phyloP scores from a whole-genome alignment of 2,888 invertebrate genomes.

The Catocala sponsa region DNA sequence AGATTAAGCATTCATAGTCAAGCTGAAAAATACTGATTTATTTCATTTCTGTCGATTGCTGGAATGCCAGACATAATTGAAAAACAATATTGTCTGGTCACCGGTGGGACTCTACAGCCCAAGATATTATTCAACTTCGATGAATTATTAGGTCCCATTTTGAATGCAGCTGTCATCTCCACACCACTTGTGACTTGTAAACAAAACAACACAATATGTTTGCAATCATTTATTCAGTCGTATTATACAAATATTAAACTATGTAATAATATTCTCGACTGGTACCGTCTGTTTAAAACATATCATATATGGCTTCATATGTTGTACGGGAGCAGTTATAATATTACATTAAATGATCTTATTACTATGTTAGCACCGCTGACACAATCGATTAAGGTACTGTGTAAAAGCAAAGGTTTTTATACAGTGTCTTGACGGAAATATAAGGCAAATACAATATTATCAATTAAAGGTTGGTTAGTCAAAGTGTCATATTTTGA shows the following conservation, averaged over 20 bases:
- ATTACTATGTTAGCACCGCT: conserved; percentile 2
- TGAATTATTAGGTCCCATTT: too few species aligned
- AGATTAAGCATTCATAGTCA: too few species aligned
- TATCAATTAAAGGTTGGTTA: too few species aligned
- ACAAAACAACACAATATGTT: conserved; percentile 45
- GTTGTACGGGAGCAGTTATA: conserved; percentile 7
- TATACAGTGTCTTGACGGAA: neutral
- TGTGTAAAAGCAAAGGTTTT: neutral
- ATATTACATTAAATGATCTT: neutral
- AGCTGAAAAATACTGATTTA: too few species aligned
- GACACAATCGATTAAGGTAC: neutral
- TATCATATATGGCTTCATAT: conserved; percentile 16
- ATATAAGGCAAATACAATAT: too few species aligned
- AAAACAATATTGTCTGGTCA: too few species aligned
- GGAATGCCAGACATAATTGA: too few species aligned
- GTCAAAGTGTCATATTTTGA: too few species aligned
- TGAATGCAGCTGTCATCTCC: too few species aligned
- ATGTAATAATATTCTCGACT: conserved; percentile 36
- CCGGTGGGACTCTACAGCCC: too few species aligned
- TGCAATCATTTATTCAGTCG: conserved; percentile 73
- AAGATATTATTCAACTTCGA: too few species aligned
- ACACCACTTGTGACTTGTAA: neutral
- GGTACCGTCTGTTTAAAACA: conserved; percentile 27
- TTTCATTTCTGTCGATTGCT: too few species aligned
- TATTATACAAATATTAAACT: conserved; percentile 61